Conservation (phyloP, 2,797 vertebrate species). For the Leptodactylus fallax region DNA sequence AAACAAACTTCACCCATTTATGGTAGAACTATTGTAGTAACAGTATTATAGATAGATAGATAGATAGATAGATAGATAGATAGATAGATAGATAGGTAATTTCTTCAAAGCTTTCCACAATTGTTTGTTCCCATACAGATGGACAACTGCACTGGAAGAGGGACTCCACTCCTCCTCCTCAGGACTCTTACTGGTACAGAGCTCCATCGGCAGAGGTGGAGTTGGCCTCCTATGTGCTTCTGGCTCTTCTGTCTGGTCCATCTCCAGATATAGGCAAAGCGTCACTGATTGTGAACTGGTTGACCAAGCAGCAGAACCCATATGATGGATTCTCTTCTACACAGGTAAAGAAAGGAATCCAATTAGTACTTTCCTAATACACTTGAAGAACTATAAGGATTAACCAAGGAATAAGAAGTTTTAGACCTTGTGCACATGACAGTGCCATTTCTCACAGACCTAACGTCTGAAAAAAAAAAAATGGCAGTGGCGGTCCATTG, state of each 20-base stretch:
- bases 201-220: slow-evolving; percentile 83
- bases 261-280: slow-evolving; percentile 75
- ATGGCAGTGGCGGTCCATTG: no score
- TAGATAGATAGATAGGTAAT: no score
- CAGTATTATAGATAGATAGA: no score
- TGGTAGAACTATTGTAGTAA: no score
- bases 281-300: slow-evolving; percentile 80
- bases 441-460: no score
- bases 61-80: no score
- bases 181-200: slow-evolving; percentile 61
- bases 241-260: slow-evolving; percentile 77
- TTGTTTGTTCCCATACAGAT: slow-evolving; percentile 51
- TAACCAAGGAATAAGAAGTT: no score
- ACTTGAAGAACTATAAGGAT: no score
- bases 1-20: no score
- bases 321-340: slow-evolving; percentile 88
- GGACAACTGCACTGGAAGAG: slow-evolving; percentile 71
- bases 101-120: no score
- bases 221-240: slow-evolving; percentile 80
- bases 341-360: slow-evolving; percentile 76
- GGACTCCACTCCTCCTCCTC: slow-evolving; percentile 32
- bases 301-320: slow-evolving; percentile 83
- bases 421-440: no score
- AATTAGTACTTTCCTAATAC: neutral
- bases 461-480: no score